phyloP scores from a whole-genome alignment of 1,140 invertebrate genomes.

The Contarinia nasturtii region DNA sequence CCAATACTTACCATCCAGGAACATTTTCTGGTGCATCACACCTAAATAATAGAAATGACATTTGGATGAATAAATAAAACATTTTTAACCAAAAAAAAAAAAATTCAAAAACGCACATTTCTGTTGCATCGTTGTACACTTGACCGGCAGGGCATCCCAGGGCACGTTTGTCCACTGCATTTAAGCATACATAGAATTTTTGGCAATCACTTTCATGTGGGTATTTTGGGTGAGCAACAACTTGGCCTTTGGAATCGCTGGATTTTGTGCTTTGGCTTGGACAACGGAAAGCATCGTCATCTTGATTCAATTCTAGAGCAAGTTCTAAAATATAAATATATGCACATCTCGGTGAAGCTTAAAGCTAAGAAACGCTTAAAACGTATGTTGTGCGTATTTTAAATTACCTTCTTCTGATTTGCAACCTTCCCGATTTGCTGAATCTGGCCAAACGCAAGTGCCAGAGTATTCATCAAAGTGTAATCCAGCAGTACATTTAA shows the following conservation, averaged over 20 bases:
- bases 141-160: constrained; percentile 67
- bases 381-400: not conserved
- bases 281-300: constrained; percentile 66
- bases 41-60: too few species aligned
- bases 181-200: constrained; percentile 68
- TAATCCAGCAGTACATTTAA: constrained; percentile 63
- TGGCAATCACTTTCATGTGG: constrained; percentile 72
- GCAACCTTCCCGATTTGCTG: constrained; percentile 56
- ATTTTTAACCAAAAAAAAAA: too few species aligned
- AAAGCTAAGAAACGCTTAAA: not conserved
- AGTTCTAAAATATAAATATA: not conserved
- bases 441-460: constrained; percentile 74
- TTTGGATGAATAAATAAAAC: too few species aligned
- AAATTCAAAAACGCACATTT: too few species aligned
- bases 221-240: constrained; percentile 69
- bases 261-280: constrained; percentile 40
- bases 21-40: constrained; percentile 77
- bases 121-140: constrained; percentile 66
- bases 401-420: constrained; percentile 27
- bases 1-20: constrained; percentile 51
- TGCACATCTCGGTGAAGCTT: not conserved
- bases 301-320: constrained; percentile 29
- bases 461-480: constrained; percentile 69
- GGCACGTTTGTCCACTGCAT: constrained; percentile 65
- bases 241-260: constrained; percentile 45